phyloP scores from a whole-genome alignment of 1,140 invertebrate species.

The Conopomorpha cramerella region DNA sequence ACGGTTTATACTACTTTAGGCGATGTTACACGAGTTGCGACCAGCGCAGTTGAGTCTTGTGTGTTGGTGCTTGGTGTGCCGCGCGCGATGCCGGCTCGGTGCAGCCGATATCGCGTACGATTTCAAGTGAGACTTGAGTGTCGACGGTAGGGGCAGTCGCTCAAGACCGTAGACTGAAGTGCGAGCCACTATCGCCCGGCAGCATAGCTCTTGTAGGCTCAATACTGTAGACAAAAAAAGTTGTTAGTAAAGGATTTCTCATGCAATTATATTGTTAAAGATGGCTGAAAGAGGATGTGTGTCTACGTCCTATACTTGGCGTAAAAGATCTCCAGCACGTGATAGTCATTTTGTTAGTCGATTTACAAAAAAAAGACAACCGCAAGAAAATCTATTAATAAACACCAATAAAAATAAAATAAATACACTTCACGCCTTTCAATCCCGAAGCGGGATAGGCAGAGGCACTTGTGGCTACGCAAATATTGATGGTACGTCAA shows the following conservation, averaged over 20 bases:
- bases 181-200: conserved; percentile 89
- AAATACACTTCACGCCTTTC: too few species aligned
- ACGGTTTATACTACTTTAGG: background rate
- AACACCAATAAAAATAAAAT: too few species aligned
- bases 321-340: too few species aligned
- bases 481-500: too few species aligned
- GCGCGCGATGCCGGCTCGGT: conserved; percentile 58
- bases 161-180: conserved; percentile 96
- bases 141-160: conserved; percentile 85
- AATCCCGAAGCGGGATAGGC: too few species aligned
- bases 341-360: too few species aligned
- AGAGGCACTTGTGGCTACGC: too few species aligned
- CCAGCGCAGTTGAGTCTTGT: conserved; percentile 49
- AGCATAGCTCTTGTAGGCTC: conserved; percentile 92
- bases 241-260: conserved; percentile 5
- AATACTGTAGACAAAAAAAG: conserved; percentile 70
- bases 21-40: background rate
- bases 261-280: background rate
- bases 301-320: too few species aligned
- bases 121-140: conserved; percentile 93
- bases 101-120: conserved; percentile 90
- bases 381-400: too few species aligned
- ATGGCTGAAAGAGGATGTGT: conserved; percentile 3
- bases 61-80: conserved; percentile 38
- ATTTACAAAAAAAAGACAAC: too few species aligned